These are phyloP conservation scores for Takifugu ocellatus DNA, from an alignment of 2,797 vertebrate genomes.

Conservation along the genomic window DNA sequence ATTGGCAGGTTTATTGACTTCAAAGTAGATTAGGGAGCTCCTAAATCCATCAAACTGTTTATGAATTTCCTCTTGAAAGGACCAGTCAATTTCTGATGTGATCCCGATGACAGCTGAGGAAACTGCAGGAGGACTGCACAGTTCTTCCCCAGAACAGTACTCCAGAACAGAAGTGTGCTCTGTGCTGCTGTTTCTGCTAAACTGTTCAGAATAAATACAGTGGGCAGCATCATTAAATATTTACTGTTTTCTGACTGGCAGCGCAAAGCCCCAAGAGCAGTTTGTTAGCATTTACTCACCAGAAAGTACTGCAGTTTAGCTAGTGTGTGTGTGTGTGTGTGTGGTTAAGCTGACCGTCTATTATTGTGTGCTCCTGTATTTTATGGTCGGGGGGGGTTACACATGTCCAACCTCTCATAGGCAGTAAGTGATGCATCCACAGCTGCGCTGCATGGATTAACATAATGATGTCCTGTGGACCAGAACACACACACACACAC, in stretches of 20 bases:
- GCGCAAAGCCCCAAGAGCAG: constrained; percentile 23
- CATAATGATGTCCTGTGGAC: constrained; percentile 72
- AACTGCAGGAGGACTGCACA: no score
- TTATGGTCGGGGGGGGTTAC: constrained; percentile 19
- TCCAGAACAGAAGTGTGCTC: no score
- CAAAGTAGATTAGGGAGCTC: constrained; percentile 14
- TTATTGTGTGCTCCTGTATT: constrained; percentile 26
- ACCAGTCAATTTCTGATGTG: background rate
- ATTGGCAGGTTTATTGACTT: constrained; percentile 44
- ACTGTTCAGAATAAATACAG: constrained; percentile 15
- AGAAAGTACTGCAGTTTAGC: constrained; percentile 26
- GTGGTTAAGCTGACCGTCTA: constrained; percentile 16
- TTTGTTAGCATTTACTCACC: constrained; percentile 21
- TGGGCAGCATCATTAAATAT: constrained; percentile 51
- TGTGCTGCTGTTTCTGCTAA: constrained; percentile 5
- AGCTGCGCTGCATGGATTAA: constrained; percentile 70
- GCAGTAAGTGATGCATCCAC: constrained; percentile 49
- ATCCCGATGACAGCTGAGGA: background rate
- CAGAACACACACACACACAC: constrained; percentile 43
- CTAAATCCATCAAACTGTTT: constrained; percentile 45
- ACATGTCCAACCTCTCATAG: constrained; percentile 40
- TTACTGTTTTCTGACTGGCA: constrained; percentile 38
- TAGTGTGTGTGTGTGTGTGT: constrained; percentile 4
- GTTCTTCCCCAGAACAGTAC: no score
- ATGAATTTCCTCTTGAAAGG: constrained; percentile 26